Percentiles rank a stretch among this genome's conserved stretches.
Evolutionary conservation across 2,797 vertebrate genomes (phyloP).

Genomic region (Sebastes itinus): DNA sequence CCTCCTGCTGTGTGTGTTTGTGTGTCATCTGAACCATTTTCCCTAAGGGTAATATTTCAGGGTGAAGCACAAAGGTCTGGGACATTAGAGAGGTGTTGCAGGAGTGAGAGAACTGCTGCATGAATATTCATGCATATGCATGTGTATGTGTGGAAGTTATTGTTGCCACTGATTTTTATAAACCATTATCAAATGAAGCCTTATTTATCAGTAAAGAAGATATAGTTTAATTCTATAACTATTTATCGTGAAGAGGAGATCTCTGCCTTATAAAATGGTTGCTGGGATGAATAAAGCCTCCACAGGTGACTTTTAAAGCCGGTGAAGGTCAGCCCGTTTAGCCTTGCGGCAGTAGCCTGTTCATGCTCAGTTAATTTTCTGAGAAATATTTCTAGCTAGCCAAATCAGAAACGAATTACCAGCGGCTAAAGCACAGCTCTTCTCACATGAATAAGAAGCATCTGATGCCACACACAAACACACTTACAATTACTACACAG

Average conservation of each 20-base stretch:
- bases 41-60: constrained; percentile 36
- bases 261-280: neutral
- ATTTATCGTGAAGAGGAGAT: neutral
- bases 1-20: constrained; percentile 40
- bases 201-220: neutral
- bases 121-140: neutral
- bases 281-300: constrained; percentile 11
- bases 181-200: neutral
- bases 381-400: constrained; percentile 30
- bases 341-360: constrained; percentile 11
- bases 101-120: neutral
- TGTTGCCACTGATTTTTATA: neutral
- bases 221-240: neutral
- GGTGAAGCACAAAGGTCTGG: constrained; percentile 39
- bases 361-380: constrained; percentile 45
- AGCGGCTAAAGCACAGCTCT: neutral
- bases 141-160: neutral
- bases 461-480: constrained; percentile 2
- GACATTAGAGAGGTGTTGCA: constrained; percentile 10
- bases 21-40: constrained; percentile 41
- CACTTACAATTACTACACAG: too few species aligned
- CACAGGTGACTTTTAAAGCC: constrained; percentile 34
- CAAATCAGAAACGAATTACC: constrained; percentile 41
- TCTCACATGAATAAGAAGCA: neutral
- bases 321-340: constrained; percentile 31